Evolutionary conservation across 2,797 vertebrate genomes (phyloP), one percentile per base, ranked within the genome.

Genomic region (Adelosebastes latens): DNA sequence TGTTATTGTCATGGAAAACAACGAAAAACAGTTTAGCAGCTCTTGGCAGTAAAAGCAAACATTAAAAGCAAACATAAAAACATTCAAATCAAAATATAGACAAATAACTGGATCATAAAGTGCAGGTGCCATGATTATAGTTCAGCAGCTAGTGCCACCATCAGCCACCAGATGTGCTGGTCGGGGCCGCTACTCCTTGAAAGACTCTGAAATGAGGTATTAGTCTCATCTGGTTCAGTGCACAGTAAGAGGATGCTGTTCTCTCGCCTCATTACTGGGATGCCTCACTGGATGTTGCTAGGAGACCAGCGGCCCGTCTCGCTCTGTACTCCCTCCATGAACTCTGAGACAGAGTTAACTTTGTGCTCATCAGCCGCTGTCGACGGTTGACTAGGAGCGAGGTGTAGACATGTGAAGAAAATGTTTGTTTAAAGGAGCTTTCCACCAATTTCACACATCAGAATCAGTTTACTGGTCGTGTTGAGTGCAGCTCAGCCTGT

Each of bases 231-330:
- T 87, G 77, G 76, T 75, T 81, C 36, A 78, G 34, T 77, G 78
- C 80, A 73, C 71, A 79, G 67, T 31, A 77, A 83, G 75, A 82
- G 46, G 76, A 88, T 89, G 86, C 81, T 89, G 75, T 71, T 76
- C 77, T 79, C 42, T 46, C 6, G 42, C 80, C 83, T 90, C 77
- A 88, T 90, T 83, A 85, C 75, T 69, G 61, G 55, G 82, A 88
- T 69, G 72, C 82, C 74, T 90, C 79, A 11, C 56, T 34, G 49
- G 76, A 74, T 82, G 92, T 93, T 94, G 90, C 92, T 79, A 66
- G 80, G 91, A 88, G 81, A 93, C 85, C 39, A 46, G 56, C 22
- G 5, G 70, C 52, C 71, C 6, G 6, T 46, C 42, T 46, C 42
- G 16, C 60, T 80, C 87, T 83, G 76, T 24, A 69, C 81, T 70